Percentiles rank a stretch among this genome's conserved stretches.
Conservation (phyloP, 2,113 vertebrate species). For the Grantiella picta region DNA sequence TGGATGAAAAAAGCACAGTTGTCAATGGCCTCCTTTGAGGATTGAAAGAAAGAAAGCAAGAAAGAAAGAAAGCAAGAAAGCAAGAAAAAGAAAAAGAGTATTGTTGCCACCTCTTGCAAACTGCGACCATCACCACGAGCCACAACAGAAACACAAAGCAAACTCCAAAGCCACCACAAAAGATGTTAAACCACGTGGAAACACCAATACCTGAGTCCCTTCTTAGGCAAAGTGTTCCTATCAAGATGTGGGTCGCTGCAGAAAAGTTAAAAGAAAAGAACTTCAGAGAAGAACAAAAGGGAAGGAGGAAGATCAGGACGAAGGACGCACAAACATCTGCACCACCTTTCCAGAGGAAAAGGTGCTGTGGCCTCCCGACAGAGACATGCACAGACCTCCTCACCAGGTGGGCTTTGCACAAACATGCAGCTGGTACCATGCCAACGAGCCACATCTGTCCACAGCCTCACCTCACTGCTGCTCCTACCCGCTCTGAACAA, state of each 20-base stretch:
- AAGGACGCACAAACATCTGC: neutral
- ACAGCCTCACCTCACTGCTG: neutral
- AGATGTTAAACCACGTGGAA: constrained; percentile 63
- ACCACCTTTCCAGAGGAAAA: constrained; percentile 28
- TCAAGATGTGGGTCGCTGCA: constrained; percentile 92
- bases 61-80: neutral
- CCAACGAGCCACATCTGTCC: neutral
- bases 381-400: constrained; percentile 57
- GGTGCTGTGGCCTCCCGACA: constrained; percentile 22
- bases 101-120: constrained; percentile 62
- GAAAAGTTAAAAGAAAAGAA: constrained; percentile 86
- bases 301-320: neutral
- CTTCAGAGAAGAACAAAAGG: constrained; percentile 75
- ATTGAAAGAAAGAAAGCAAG: neutral
- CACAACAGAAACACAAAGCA: constrained; percentile 66
- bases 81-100: neutral
- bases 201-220: constrained; percentile 94
- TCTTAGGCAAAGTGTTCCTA: constrained; percentile 99
- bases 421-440: constrained; percentile 31
- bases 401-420: neutral
- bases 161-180: constrained; percentile 70
- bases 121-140: constrained; percentile 47
- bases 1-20: constrained; percentile 8
- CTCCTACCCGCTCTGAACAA: neutral
- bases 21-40: neutral